Base-by-base conservation (phyloP, 2,888 invertebrate genomes). In the Octodonta nipae region DNA sequence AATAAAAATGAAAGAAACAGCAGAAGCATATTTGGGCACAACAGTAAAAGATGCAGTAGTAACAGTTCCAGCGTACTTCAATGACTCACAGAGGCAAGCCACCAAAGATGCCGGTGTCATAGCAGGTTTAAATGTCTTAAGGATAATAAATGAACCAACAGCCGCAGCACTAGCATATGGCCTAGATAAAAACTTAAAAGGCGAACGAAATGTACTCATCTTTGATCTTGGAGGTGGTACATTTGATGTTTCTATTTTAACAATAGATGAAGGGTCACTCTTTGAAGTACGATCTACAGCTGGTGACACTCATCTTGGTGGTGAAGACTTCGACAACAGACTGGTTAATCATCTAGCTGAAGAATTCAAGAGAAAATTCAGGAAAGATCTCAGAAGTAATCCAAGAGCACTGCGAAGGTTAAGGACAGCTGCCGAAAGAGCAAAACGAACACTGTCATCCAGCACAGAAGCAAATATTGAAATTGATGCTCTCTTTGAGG, bases 281-380 rank as follows among this genome's bases (percentile, higher is more conserved):
- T 85, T 86, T 61, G 85, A 86, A 2, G 86, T 84, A 3, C 78
- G 74, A 55, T 67, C 86, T 1, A 87, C 84, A 2, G 81, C 83
- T 16, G 85, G 85, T 17, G 86, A 87, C 54, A 86, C 86, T 4
- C 86, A 84, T 54, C 66, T 84, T 32, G 83, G 83, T 13, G 82
- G 82, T 7, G 81, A 82, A 56, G 75, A 81, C 58, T 67, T 67
- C 42, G 66, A 67, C 41, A 71, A 68, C 46, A 60, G 71, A 12
- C 49, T 74, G 47, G 72, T 73, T 5, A 65, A 55, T 33, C 66
- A 71, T 51, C 65, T 75, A 66, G 56, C 47, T 3, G 73, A 78
- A 5, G 81, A 82, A 57, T 81, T 81, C 61, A 68, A 74, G 52
- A 61, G 78, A 13, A 80, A 80, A 50, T 75, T 65, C 63, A 73